Evolutionary conservation across 2,888 invertebrate genomes (phyloP).

Genomic region (Ochropleura leucogaster): DNA sequence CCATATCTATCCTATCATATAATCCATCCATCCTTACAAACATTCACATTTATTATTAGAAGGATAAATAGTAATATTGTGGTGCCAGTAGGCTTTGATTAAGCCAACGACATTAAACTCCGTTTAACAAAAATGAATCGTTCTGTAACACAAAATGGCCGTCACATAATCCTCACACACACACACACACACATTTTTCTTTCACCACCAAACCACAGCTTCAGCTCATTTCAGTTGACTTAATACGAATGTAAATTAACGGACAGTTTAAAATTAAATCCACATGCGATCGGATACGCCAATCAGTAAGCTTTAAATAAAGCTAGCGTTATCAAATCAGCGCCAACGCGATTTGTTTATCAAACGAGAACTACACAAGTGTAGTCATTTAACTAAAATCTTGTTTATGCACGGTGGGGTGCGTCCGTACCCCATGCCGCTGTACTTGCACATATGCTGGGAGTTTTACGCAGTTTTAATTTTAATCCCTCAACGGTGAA

Average conservation of each 20-base stretch:
- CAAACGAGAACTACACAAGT: constrained; percentile 64
- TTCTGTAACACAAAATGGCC: not conserved
- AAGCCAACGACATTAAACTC: not conserved
- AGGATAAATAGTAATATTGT: not conserved
- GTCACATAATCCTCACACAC: not conserved
- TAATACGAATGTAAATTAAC: constrained; percentile 46
- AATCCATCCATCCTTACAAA: too few species aligned
- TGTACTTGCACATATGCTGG: constrained; percentile 81
- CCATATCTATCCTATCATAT: too few species aligned
- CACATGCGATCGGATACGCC: constrained; percentile 37
- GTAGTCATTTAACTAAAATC: constrained; percentile 73
- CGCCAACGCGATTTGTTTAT: constrained; percentile 61
- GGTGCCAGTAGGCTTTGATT: not conserved
- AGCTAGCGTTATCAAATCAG: constrained; percentile 63
- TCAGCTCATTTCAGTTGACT: constrained; percentile 35
- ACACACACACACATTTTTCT: not conserved
- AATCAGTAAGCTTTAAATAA: constrained; percentile 53
- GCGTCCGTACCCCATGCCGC: constrained; percentile 61
- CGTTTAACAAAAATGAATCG: not conserved
- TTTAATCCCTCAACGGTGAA: constrained; percentile 80
- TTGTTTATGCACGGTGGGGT: constrained; percentile 74
- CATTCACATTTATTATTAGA: too few species aligned
- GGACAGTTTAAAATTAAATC: constrained; percentile 47
- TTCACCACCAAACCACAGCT: constrained; percentile 16
- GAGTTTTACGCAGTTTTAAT: constrained; percentile 87